Base-by-base conservation (phyloP, 2,113 vertebrate genomes). In the Nycticorax nycticorax region DNA sequence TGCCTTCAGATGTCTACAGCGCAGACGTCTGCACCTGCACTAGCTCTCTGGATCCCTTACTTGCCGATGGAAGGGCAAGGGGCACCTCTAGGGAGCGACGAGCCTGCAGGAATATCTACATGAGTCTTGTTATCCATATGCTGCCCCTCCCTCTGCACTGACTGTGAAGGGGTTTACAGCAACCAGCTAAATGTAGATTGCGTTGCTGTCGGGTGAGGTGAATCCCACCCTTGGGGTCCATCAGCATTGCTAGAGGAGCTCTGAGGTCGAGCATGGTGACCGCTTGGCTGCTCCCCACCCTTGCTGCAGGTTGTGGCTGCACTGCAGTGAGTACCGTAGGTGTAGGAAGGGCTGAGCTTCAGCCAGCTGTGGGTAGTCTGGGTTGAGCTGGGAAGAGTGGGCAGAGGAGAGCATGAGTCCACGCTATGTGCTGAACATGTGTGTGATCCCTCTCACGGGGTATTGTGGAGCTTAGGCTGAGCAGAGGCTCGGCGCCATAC, bases 371-470 rank as follows among this genome's bases (percentile, higher is more conserved):
- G 56, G 26, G 9, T 27, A 24, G 23, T 39, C 28, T 5, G 5
- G 13, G 19, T 41, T 88, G 62, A 78, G n/a, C 56, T 90, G 66
- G 30, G 39, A 28, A 18, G 85, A 32, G 32, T 0, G 2, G 15
- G 15, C 37, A 71, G 64, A 73, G 23, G 17, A 76, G 26, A 41
- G 1, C 1, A 1, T 14, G 22, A 47, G 14, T 50, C 75, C 26
- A n/a, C 0, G 0, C 37, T 41, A 2, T 1, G 0, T 1, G 1
- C 23, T 67, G 33, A 37, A 20, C 0, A 0, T 28, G 55, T 5
- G 1, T 53, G 28, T 33, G 26, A 16, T 52, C 32, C 35, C 18
- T 27, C 39, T 47, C n/a, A 5, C 30, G 73, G 62, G 18, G 20
- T 41, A 4, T 37, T 79, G 26, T 59, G 74, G 57, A 75, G 14